Base-by-base conservation (phyloP, 2,113 vertebrate species). In the Percina caprodes region DNA sequence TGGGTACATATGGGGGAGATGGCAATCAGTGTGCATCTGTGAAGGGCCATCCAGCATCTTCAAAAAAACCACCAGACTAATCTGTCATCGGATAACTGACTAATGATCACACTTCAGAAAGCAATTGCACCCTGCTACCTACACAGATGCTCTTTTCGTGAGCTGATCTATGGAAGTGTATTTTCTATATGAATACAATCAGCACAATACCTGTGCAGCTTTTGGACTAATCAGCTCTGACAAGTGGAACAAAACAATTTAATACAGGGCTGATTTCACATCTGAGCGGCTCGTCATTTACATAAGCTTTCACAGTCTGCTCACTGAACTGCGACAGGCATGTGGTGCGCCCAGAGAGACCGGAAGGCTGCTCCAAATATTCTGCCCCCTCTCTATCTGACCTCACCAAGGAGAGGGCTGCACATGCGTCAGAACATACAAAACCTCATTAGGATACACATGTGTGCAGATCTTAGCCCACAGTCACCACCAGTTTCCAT, bases 161-260 rank as follows among this genome's bases (percentile, higher is more conserved):
- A 70, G 85, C 66, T 88, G 87, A 88, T 91, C 91, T 82, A 73
- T 70, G 56, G 65, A 46, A 72, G 81, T 45, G 62, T 82, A 69
- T 76, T 73, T 61, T 79, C 77, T 86, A 77, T 83, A 84, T 68
- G 80, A 85, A 87, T 59, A 84, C 88, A 91, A 93, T 90, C 90
- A 90, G 84, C 92, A 94, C 92, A 93, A 94, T 94, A 93, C 92
- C 92, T 93, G 87, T 69, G 86, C 84, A 81, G 90, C 85, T 90
- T 91, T 87, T 65, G 85, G 89, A 90, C 92, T 94, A 93, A 94
- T 94, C 92, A 93, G 86, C 85, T 94, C 93, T 93, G 93, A 94
- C 92, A 94, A 90, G 92, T 94, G 93, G 93, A 94, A 94, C 92
- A 93, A 92, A 93, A 94, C 92, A 91, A 94, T 94, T 93, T 94